Conservation (phyloP, 2,888 invertebrate genomes). For the Alviniconcha strummeri region DNA sequence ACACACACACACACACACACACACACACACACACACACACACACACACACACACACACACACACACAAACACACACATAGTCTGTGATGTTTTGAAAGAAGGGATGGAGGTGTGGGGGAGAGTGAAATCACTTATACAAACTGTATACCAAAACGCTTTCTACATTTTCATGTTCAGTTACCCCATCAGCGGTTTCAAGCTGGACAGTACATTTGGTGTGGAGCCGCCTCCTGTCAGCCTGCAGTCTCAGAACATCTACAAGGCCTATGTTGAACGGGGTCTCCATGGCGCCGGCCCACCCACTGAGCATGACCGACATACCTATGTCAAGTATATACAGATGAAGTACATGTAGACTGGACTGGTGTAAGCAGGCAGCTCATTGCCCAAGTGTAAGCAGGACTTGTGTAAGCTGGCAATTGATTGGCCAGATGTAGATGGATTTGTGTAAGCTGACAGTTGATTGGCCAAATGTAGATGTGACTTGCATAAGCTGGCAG, state of each 20-base stretch:
- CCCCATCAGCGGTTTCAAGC: slow-evolving; percentile 80
- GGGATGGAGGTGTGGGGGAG: too few relatives aligned
- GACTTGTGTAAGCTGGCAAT: neutral
- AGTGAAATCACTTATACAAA: too few relatives aligned
- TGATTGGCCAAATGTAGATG: neutral
- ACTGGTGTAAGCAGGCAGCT: slow-evolving; percentile 33
- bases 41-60: too few relatives aligned
- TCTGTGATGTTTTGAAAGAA: too few relatives aligned
- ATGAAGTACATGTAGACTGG: slow-evolving; percentile 46
- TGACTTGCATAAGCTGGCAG: neutral
- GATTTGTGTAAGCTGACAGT: neutral
- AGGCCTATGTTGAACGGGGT: slow-evolving; percentile 80
- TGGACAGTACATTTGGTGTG: slow-evolving; percentile 80
- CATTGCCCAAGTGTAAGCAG: neutral
- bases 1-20: too few relatives aligned
- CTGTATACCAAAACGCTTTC: too few relatives aligned
- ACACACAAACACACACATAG: too few relatives aligned
- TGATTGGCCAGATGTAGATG: neutral
- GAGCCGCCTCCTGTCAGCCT: slow-evolving; percentile 81
- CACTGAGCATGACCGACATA: slow-evolving; percentile 61
- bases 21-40: too few relatives aligned
- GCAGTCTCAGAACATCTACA: slow-evolving; percentile 81
- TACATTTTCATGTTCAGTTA: slow-evolving; percentile 67
- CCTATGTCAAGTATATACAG: slow-evolving; percentile 51
- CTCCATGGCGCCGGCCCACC: slow-evolving; percentile 75